Evolutionary conservation across 1,140 invertebrate species (phyloP).

Genomic region (Trinorchestia longiramus): DNA sequence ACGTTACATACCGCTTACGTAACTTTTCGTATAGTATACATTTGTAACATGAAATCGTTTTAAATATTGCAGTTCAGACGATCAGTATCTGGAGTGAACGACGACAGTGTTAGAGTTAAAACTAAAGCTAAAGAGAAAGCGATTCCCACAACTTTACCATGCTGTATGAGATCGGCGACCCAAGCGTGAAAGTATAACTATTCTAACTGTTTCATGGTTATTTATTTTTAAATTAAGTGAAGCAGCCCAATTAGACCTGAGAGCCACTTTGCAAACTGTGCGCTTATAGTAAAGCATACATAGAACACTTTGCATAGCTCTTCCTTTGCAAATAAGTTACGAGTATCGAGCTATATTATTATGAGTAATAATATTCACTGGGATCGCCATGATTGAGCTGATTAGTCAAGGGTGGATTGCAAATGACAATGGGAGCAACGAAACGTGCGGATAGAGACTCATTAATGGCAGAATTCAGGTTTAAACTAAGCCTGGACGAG

Average conservation of each 20-base stretch:
- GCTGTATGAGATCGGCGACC: background rate
- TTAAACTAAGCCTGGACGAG: background rate
- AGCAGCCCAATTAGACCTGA: background rate
- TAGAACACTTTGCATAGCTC: constrained; percentile 18
- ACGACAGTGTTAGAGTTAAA: background rate
- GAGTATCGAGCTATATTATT: background rate
- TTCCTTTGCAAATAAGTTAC: background rate
- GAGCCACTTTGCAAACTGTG: background rate
- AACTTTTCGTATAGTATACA: too few relatives aligned
- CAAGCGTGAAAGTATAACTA: background rate
- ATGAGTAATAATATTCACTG: constrained; percentile 21
- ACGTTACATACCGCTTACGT: background rate
- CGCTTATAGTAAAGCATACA: background rate
- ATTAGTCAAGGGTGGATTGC: constrained; percentile 14
- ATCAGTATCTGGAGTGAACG: background rate
- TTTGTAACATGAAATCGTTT: background rate
- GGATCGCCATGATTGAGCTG: constrained; percentile 9
- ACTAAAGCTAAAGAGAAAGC: too few relatives aligned
- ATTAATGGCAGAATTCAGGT: constrained; percentile 34
- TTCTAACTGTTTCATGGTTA: background rate
- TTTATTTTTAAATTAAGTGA: background rate
- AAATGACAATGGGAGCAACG: constrained; percentile 11
- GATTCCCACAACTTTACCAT: background rate
- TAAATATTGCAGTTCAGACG: background rate
- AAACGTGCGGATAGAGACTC: background rate